phyloP scores from a whole-genome alignment of 2,797 vertebrate species.

The Phrynocephalus forsythii region DNA sequence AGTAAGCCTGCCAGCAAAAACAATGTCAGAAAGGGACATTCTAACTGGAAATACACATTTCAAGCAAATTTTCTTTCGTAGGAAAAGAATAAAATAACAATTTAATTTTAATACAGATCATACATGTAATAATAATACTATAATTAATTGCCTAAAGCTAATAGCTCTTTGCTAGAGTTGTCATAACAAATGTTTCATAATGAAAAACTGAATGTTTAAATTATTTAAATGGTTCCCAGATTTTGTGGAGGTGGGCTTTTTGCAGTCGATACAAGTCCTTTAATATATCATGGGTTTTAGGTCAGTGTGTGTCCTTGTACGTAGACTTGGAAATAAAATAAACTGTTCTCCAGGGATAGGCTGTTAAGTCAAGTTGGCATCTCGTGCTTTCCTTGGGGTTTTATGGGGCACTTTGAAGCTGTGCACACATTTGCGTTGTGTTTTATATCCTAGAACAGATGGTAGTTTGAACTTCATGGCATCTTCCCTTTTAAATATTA shows the following conservation, averaged over 20 bases:
- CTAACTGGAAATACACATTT: constrained; percentile 58
- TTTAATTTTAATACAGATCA: constrained; percentile 34
- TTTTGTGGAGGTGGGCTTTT: constrained; percentile 14
- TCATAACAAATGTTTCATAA: neutral
- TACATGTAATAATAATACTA: constrained; percentile 35
- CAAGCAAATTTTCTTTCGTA: constrained; percentile 56
- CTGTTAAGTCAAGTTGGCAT: constrained; percentile 12
- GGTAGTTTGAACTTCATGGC: neutral
- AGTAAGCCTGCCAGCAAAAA: constrained; percentile 68
- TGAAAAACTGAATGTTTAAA: constrained; percentile 15
- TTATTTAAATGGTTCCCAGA: neutral
- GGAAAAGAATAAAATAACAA: constrained; percentile 40
- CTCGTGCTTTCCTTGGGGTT: constrained; percentile 36
- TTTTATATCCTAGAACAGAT: constrained; percentile 3
- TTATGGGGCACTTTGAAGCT: constrained; percentile 1
- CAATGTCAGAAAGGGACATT: constrained; percentile 59
- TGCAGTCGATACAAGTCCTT: constrained; percentile 16
- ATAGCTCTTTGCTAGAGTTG: constrained; percentile 24
- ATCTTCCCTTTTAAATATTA: constrained; percentile 20
- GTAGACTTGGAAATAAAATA: constrained; percentile 2
- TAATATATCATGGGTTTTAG: neutral
- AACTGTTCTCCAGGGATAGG: constrained; percentile 18
- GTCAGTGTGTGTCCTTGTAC: neutral
- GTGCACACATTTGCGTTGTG: neutral
- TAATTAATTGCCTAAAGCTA: constrained; percentile 25